These are phyloP conservation scores for Corbicula japonica DNA, from an alignment of 2,888 invertebrate genomes.

Conservation along the genomic window DNA sequence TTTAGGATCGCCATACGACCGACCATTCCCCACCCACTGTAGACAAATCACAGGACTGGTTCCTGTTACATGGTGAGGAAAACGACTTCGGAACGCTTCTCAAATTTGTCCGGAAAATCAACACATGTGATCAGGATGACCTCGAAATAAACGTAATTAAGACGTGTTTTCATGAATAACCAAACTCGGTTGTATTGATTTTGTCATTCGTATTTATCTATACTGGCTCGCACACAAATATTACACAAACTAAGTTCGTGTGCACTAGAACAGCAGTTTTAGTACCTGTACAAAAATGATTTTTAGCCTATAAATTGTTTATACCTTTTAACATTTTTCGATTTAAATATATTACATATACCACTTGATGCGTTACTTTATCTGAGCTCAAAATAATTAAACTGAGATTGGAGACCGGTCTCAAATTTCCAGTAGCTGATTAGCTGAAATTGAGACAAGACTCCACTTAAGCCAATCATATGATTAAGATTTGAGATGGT, in stretches of 20 bases:
- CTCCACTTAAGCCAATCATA: too few species aligned
- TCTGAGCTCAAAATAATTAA: too few species aligned
- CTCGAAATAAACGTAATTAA: constrained; percentile 66
- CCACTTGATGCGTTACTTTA: too few species aligned
- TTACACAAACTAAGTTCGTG: neutral
- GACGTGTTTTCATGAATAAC: too few species aligned
- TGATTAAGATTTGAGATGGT: too few species aligned
- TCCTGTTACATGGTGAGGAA: constrained; percentile 66
- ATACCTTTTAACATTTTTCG: neutral
- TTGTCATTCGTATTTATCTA: neutral
- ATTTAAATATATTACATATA: neutral
- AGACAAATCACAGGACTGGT: constrained; percentile 73
- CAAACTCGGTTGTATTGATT: too few species aligned
- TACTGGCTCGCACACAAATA: neutral
- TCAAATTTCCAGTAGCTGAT: too few species aligned
- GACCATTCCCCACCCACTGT: constrained; percentile 65
- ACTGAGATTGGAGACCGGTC: too few species aligned
- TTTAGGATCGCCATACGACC: constrained; percentile 70
- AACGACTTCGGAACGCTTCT: constrained; percentile 69
- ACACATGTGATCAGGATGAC: constrained; percentile 73
- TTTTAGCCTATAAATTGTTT: neutral
- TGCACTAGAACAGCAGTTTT: neutral
- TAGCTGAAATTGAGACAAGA: too few species aligned
- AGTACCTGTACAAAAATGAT: neutral
- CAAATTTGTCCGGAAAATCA: constrained; percentile 68